Conservation (phyloP, 2,888 invertebrate genomes). For the Nomada ferruginata region DNA sequence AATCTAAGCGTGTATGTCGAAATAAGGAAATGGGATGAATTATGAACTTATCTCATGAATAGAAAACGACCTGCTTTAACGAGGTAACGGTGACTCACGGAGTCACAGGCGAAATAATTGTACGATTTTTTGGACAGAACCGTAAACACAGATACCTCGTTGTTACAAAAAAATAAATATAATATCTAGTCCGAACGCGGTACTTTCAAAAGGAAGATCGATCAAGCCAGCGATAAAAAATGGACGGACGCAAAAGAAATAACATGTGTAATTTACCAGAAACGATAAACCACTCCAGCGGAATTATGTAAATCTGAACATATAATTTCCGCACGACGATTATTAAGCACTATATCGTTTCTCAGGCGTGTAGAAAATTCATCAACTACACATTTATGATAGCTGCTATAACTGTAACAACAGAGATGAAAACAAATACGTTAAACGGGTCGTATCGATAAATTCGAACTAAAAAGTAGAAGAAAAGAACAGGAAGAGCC, state of each 20-base stretch:
- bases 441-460: background rate
- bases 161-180: conserved; percentile 18
- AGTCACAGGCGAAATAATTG: conserved; percentile 24
- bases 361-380: no score
- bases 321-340: no score
- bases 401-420: no score
- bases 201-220: background rate
- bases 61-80: conserved; percentile 19
- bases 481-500: background rate
- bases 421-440: no score
- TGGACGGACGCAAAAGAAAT: background rate
- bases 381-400: no score
- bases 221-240: background rate
- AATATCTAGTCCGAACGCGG: conserved; percentile 1
- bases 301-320: no score
- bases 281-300: no score
- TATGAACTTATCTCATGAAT: conserved; percentile 32
- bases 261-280: background rate
- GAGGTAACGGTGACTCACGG: conserved; percentile 16
- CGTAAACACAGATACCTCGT: background rate
- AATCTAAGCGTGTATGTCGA: conserved; percentile 20
- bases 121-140: conserved; percentile 29
- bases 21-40: conserved; percentile 22
- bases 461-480: background rate
- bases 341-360: no score